Evolutionary conservation across 2,797 vertebrate genomes (phyloP).

Genomic region (Brotogeris chrysoptera): DNA sequence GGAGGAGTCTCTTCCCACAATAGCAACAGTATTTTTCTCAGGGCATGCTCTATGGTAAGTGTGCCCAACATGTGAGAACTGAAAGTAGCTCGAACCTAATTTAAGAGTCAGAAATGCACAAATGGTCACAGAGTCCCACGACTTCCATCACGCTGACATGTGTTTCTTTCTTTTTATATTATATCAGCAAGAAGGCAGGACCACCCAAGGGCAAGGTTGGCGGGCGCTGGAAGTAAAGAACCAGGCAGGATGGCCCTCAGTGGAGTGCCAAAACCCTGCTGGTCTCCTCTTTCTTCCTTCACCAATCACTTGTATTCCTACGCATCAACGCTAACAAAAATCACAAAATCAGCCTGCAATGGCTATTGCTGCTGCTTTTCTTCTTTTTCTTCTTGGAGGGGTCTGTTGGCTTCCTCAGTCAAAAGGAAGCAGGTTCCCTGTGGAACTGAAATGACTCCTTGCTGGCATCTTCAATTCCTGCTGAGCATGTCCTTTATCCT

Average conservation of each 20-base stretch:
- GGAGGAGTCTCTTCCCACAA: neutral
- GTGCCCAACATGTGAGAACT: neutral
- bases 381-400: conserved; percentile 4
- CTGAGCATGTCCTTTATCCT: neutral
- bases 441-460: conserved; percentile 14
- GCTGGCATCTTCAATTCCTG: conserved; percentile 45
- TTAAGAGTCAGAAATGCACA: neutral
- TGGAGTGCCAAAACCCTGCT: neutral
- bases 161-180: conserved; percentile 62
- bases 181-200: conserved; percentile 95
- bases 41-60: neutral
- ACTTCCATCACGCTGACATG: neutral
- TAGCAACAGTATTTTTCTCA: neutral
- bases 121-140: neutral
- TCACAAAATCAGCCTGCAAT: neutral
- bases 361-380: conserved; percentile 54
- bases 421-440: conserved; percentile 40
- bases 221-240: conserved; percentile 93
- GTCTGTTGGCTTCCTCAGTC: conserved; percentile 9
- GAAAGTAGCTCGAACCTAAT: neutral
- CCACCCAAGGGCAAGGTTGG: conserved; percentile 83
- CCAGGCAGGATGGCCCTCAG: conserved; percentile 4
- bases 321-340: neutral
- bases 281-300: conserved; percentile 37
- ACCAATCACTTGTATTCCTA: neutral